Evolutionary conservation across 2,797 vertebrate genomes (phyloP).

Genomic region (Tarsius wallacei): DNA sequence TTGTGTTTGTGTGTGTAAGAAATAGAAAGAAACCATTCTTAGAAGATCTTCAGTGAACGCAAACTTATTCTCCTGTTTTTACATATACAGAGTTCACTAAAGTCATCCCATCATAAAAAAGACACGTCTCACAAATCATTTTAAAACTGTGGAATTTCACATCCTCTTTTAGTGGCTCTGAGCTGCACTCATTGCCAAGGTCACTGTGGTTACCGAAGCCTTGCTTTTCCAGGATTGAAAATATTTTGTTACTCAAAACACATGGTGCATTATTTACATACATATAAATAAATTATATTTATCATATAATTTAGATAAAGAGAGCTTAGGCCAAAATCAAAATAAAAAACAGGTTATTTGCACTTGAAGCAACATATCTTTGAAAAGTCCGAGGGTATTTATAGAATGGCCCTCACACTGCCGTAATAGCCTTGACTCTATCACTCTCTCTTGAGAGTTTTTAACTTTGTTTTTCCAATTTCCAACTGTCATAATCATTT

Average conservation of each 20-base stretch:
- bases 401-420: constrained; percentile 9
- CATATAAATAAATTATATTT: constrained; percentile 85
- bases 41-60: neutral
- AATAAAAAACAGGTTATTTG: constrained; percentile 81
- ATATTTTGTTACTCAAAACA: constrained; percentile 75
- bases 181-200: constrained; percentile 36
- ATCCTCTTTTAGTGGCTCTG: constrained; percentile 11
- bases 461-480: constrained; percentile 12
- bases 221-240: constrained; percentile 77
- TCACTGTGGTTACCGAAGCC: constrained; percentile 69
- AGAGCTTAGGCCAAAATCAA: constrained; percentile 82
- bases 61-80: constrained; percentile 48
- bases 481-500: neutral
- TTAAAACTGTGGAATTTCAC: neutral
- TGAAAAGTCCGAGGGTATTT: constrained; percentile 74
- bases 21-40: constrained; percentile 5
- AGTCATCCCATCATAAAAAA: constrained; percentile 1
- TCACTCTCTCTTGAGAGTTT: neutral
- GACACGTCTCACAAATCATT: constrained; percentile 32
- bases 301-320: constrained; percentile 86
- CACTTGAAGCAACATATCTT: constrained; percentile 30
- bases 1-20: neutral
- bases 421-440: neutral
- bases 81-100: neutral
- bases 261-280: constrained; percentile 84